Evolutionary conservation across 2,888 invertebrate genomes (phyloP).

Genomic region (Eupithecia insigniata): DNA sequence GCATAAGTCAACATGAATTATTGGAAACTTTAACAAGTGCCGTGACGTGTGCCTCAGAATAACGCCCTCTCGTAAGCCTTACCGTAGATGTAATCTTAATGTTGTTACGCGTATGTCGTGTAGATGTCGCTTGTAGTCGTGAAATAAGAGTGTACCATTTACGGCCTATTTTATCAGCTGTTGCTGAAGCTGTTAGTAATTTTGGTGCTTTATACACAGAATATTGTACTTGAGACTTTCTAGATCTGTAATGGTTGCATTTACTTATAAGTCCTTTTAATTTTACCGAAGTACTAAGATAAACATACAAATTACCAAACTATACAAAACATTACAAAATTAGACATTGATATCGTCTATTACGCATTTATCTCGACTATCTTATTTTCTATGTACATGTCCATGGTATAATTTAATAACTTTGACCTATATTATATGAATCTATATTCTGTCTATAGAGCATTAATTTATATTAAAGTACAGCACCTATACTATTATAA

Average conservation of each 20-base stretch:
- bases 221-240: background rate
- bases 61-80: constrained; percentile 20
- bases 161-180: background rate
- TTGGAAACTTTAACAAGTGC: constrained; percentile 23
- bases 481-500: background rate
- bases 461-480: background rate
- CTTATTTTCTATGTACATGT: background rate
- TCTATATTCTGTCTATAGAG: background rate
- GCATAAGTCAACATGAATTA: background rate
- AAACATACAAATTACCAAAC: background rate
- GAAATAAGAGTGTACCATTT: background rate
- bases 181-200: background rate
- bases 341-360: no score
- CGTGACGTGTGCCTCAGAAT: constrained; percentile 29
- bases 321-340: background rate
- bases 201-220: background rate
- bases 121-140: constrained; percentile 34
- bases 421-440: background rate
- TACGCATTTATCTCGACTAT: no score
- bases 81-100: constrained; percentile 11
- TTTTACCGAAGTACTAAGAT: no score
- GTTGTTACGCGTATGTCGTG: constrained; percentile 22
- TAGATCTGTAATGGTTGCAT: background rate
- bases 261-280: background rate
- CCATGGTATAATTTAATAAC: background rate